A percentile compares a stretch with the other conserved stretches of the same genome.
phyloP scores from a whole-genome alignment of 2,113 vertebrate species.

The Athene cunicularia region DNA sequence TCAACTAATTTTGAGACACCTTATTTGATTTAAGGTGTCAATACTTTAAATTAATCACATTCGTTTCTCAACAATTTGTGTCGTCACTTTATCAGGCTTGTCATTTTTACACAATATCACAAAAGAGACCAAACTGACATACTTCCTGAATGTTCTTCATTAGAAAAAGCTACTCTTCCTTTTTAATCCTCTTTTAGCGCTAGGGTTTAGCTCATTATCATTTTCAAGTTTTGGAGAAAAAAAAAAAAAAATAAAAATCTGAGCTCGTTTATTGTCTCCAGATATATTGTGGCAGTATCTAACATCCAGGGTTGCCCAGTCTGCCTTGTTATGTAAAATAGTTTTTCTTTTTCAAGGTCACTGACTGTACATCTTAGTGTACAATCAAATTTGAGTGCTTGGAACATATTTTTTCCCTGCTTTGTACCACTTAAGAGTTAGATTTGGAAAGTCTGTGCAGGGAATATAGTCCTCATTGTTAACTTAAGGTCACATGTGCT shows the following conservation, averaged over 20 bases:
- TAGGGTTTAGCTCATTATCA: accelerated
- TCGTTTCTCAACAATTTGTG: not conserved
- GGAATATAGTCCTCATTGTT: not conserved
- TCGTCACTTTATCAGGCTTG: not conserved
- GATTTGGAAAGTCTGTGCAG: not conserved
- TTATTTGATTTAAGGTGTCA: not conserved
- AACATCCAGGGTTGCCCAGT: not conserved
- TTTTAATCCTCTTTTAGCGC: not conserved
- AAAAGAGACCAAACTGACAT: not conserved
- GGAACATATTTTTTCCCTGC: not conserved
- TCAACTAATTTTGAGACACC: not conserved
- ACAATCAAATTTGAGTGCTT: not conserved
- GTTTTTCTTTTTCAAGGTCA: not conserved
- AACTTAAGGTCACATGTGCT: not conserved
- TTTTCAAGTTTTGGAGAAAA: not conserved
- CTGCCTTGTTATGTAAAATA: not conserved
- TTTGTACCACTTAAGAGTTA: not conserved
- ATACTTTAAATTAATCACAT: not conserved
- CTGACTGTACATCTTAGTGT: not conserved
- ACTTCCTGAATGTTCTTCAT: not conserved
- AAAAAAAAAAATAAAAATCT: not conserved
- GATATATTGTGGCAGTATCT: not conserved
- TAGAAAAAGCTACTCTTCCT: not conserved
- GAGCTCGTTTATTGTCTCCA: not conserved
- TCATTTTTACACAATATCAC: not conserved